phyloP scores from a whole-genome alignment of 2,888 invertebrate genomes.

The Hylaea fasciaria region DNA sequence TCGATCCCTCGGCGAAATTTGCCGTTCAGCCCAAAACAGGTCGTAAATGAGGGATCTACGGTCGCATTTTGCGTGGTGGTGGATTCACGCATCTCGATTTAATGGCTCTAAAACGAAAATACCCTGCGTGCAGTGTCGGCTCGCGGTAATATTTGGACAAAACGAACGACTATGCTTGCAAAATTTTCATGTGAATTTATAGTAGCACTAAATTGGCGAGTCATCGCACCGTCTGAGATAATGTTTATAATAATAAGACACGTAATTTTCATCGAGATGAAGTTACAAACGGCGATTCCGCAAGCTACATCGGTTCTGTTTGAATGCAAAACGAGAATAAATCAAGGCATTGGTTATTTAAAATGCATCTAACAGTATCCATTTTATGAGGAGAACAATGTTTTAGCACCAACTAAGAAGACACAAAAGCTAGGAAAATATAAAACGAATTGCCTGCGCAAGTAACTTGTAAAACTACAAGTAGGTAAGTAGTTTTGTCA shows the following conservation, averaged over 20 bases:
- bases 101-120: conserved; percentile 74
- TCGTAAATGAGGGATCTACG: conserved; percentile 46
- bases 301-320: background rate
- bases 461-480: conserved; percentile 22
- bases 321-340: too few species aligned
- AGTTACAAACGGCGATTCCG: conserved; percentile 34
- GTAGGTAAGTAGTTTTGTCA: conserved; percentile 44
- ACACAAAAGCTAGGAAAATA: conserved; percentile 9
- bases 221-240: conserved; percentile 49
- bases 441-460: conserved; percentile 16
- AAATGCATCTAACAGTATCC: background rate
- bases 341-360: background rate
- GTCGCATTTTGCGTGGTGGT: conserved; percentile 48
- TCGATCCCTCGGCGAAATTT: conserved; percentile 70
- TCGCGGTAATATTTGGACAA: conserved; percentile 73
- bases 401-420: conserved; percentile 1
- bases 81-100: conserved; percentile 65
- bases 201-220: conserved; percentile 62
- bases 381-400: background rate
- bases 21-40: conserved; percentile 48
- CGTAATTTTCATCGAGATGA: conserved; percentile 31
- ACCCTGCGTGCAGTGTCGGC: conserved; percentile 63
- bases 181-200: conserved; percentile 71
- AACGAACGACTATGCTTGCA: conserved; percentile 62
- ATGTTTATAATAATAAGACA: conserved; percentile 50